These are phyloP conservation scores for Cardiocondyla obscurior DNA, from an alignment of 1,140 invertebrate genomes.

Conservation along the genomic window DNA sequence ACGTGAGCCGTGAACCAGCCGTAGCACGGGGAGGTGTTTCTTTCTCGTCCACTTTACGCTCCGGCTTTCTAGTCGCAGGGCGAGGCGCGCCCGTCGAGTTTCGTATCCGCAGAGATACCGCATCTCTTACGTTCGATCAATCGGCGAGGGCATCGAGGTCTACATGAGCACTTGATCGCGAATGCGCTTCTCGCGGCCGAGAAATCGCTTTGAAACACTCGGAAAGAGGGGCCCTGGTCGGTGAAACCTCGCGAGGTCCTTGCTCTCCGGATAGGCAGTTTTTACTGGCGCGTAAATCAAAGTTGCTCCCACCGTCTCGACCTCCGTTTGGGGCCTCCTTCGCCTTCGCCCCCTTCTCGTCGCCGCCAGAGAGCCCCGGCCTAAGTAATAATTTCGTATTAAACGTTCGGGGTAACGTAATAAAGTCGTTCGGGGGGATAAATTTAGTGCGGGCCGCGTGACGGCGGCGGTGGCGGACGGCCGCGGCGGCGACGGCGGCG, in stretches of 20 bases:
- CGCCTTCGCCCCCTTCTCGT: background rate
- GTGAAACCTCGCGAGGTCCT: slow-evolving; percentile 52
- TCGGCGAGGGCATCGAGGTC: background rate
- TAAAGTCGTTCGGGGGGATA: slow-evolving; percentile 81
- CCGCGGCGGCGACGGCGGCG: slow-evolving; percentile 44
- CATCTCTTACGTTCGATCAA: background rate
- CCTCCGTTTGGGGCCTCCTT: background rate
- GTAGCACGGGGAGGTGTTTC: background rate
- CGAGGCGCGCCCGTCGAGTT: background rate
- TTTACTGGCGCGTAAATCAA: slow-evolving; percentile 78
- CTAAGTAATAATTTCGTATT: slow-evolving; percentile 81
- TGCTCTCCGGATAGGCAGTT: slow-evolving; percentile 60
- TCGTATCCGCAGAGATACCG: background rate
- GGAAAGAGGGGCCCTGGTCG: slow-evolving; percentile 20
- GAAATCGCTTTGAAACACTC: slow-evolving; percentile 24
- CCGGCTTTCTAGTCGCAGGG: background rate
- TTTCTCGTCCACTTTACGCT: background rate
- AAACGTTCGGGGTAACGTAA: slow-evolving; percentile 81
- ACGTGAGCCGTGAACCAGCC: background rate
- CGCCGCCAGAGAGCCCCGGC: slow-evolving; percentile 41
- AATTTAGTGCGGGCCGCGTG: slow-evolving; percentile 77
- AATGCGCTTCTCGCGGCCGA: slow-evolving; percentile 10
- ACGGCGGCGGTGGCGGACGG: slow-evolving; percentile 11
- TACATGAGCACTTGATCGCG: background rate
- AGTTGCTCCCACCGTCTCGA: slow-evolving; percentile 44